phyloP scores from a whole-genome alignment of 2,888 invertebrate species.

The Morinoia aosen region DNA sequence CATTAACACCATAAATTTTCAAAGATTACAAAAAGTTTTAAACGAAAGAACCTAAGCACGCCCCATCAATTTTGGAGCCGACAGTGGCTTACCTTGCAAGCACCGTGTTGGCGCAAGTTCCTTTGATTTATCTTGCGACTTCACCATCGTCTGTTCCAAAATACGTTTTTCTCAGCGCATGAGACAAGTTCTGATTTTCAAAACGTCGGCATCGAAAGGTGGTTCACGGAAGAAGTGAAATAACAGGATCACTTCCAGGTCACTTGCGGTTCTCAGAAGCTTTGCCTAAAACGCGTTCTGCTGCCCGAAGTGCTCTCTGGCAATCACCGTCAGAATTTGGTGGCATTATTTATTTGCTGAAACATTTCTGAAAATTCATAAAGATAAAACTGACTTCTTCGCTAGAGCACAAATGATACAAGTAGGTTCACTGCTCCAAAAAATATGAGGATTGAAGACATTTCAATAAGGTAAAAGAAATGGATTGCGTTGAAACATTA shows the following conservation, averaged over 20 bases:
- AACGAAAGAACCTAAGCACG: no score
- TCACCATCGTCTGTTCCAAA: neutral
- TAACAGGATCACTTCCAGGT: neutral
- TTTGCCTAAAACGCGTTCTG: neutral
- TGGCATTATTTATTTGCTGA: neutral
- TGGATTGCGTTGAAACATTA: neutral
- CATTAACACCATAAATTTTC: no score
- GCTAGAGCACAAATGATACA: neutral
- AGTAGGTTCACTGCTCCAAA: neutral
- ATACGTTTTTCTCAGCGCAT: neutral
- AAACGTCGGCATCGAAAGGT: neutral
- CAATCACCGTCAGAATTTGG: neutral
- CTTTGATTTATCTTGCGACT: no score
- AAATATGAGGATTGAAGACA: neutral
- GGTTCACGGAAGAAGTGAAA: neutral
- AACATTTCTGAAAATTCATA: neutral
- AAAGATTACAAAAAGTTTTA: no score
- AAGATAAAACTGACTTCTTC: neutral
- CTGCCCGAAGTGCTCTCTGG: neutral
- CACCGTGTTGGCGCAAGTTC: no score
- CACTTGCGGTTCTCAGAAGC: neutral
- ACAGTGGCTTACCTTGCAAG: no score
- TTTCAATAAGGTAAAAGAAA: neutral
- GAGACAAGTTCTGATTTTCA: neutral
- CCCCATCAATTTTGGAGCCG: no score